phyloP scores from a whole-genome alignment of 2,797 vertebrate genomes.

The Silurus aristotelis region DNA sequence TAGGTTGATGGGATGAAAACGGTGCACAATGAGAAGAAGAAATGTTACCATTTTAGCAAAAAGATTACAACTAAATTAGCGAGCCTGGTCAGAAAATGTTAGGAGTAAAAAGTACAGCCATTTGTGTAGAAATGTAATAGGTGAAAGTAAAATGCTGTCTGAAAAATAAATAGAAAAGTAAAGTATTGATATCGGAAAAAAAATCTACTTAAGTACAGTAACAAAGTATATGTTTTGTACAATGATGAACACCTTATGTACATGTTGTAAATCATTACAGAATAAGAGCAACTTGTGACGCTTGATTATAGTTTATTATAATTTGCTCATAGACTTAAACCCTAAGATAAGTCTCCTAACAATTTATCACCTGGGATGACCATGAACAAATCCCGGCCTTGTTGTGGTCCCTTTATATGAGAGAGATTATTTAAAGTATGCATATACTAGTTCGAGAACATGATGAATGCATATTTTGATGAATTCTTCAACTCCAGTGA shows the following conservation, averaged over 20 bases:
- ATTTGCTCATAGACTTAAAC: background rate
- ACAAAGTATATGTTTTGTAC: background rate
- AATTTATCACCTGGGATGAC: background rate
- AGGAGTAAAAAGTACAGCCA: too few species aligned
- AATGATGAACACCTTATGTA: background rate
- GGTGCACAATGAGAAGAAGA: too few species aligned
- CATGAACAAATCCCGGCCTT: background rate
- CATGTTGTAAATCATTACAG: background rate
- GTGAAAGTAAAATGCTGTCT: too few species aligned
- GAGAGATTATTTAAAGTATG: background rate
- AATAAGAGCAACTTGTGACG: background rate
- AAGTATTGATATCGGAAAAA: too few species aligned
- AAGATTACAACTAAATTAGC: too few species aligned
- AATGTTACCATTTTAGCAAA: too few species aligned
- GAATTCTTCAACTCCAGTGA: background rate
- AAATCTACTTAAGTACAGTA: too few species aligned
- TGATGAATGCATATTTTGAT: background rate
- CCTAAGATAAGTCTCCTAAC: background rate
- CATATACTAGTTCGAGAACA: background rate
- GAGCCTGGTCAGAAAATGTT: too few species aligned
- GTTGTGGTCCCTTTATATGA: background rate
- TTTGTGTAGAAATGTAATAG: too few species aligned
- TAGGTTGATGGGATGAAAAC: too few species aligned
- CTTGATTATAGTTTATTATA: background rate
- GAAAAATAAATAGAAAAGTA: too few species aligned